Evolutionary conservation across 2,113 vertebrate genomes (phyloP).

Genomic region (Myrmecobius fasciatus): DNA sequence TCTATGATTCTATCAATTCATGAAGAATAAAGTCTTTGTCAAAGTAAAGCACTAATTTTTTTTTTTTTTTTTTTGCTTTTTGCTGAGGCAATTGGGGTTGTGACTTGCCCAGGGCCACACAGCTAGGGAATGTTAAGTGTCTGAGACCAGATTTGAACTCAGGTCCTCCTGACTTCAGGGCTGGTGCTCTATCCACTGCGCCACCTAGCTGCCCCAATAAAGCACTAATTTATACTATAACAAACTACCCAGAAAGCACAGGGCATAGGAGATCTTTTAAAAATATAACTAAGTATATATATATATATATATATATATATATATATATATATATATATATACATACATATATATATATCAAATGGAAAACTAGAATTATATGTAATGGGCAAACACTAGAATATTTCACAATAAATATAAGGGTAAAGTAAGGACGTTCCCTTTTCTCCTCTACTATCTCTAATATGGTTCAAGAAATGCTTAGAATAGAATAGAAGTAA

Average conservation of each 20-base stretch:
- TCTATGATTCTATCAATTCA: background rate
- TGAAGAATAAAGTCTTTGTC: background rate
- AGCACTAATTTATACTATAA: background rate
- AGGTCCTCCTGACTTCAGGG: too few species aligned
- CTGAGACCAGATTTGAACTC: too few species aligned
- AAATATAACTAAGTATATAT: background rate
- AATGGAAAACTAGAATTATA: background rate
- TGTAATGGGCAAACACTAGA: background rate
- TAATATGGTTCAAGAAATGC: background rate
- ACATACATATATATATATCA: background rate
- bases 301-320: background rate
- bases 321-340: background rate
- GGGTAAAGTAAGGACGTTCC: background rate
- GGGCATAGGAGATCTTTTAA: background rate
- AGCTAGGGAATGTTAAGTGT: too few species aligned
- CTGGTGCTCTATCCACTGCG: too few species aligned
- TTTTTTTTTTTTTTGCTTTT: too few species aligned
- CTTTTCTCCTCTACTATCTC: background rate
- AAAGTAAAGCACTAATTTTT: too few species aligned
- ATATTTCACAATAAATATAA: background rate
- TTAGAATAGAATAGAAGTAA: background rate
- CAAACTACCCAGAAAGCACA: background rate
- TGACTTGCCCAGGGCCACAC: too few species aligned
- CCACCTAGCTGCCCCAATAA: too few species aligned
- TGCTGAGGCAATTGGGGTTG: too few species aligned